Evolutionary conservation across 2,113 vertebrate genomes (phyloP).

Genomic region (Myiagra hebetior): DNA sequence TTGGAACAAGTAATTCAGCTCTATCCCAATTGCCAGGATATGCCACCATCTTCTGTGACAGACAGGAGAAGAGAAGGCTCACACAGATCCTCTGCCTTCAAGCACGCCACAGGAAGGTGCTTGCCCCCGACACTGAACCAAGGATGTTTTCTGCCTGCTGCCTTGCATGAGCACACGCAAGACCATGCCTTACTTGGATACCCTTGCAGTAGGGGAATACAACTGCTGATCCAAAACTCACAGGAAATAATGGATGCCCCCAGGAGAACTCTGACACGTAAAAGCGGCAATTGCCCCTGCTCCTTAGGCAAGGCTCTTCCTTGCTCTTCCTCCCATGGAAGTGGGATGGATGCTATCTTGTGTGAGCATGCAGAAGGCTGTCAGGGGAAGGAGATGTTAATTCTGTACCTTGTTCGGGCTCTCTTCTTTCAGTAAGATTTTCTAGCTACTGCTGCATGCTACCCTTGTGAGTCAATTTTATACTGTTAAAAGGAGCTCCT

Average conservation of each 20-base stretch:
- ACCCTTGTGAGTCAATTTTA: background rate
- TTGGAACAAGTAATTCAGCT: background rate
- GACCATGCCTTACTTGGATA: background rate
- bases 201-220: background rate
- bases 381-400: background rate
- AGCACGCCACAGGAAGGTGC: background rate
- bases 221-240: background rate
- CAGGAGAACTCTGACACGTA: background rate
- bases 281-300: fast-evolving
- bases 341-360: background rate
- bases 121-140: background rate
- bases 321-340: background rate
- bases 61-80: background rate
- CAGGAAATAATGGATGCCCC: background rate
- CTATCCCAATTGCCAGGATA: background rate
- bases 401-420: background rate
- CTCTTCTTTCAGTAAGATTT: background rate
- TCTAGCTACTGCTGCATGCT: background rate
- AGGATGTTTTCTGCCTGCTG: background rate
- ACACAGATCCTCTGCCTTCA: background rate
- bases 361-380: background rate
- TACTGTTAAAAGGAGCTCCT: background rate
- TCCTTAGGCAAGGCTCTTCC: background rate
- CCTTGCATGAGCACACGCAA: background rate
- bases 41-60: background rate